phyloP scores from a whole-genome alignment of 2,113 vertebrate genomes.

The Dipodomys merriami region DNA sequence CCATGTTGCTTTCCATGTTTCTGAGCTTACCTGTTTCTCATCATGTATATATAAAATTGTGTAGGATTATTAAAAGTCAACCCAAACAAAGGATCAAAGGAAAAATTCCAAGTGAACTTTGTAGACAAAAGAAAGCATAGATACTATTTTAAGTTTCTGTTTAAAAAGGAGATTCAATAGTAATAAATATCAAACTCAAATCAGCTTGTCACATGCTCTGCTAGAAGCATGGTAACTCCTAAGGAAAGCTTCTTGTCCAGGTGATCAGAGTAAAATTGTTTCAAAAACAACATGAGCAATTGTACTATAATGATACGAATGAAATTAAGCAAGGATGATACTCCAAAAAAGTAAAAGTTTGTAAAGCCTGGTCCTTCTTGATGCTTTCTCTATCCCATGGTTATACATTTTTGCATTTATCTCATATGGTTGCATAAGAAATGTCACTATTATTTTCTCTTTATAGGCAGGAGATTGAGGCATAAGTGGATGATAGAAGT shows the following conservation, averaged over 20 bases:
- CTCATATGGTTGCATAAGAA: neutral
- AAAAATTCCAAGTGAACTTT: constrained; percentile 13
- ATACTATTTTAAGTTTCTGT: neutral
- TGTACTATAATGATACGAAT: neutral
- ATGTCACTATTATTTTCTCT: neutral
- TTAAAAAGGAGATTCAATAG: constrained; percentile 4
- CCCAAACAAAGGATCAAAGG: neutral
- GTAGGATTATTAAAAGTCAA: constrained; percentile 20
- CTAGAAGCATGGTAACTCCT: neutral
- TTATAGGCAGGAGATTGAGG: neutral
- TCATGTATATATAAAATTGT: neutral
- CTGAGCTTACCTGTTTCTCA: constrained; percentile 45
- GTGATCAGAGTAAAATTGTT: neutral
- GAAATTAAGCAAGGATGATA: neutral
- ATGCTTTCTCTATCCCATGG: neutral
- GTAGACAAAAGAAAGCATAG: neutral
- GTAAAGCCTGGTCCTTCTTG: neutral
- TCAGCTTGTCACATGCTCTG: neutral
- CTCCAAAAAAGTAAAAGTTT: neutral
- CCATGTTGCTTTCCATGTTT: constrained; percentile 10
- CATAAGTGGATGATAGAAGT: neutral
- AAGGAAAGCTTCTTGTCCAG: neutral
- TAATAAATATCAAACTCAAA: constrained; percentile 7
- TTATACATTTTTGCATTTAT: neutral
- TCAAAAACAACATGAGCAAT: constrained; percentile 19